Evolutionary conservation across 2,113 vertebrate genomes (phyloP), one percentile per base, ranked within the genome.

Genomic region (Camelus bactrianus): DNA sequence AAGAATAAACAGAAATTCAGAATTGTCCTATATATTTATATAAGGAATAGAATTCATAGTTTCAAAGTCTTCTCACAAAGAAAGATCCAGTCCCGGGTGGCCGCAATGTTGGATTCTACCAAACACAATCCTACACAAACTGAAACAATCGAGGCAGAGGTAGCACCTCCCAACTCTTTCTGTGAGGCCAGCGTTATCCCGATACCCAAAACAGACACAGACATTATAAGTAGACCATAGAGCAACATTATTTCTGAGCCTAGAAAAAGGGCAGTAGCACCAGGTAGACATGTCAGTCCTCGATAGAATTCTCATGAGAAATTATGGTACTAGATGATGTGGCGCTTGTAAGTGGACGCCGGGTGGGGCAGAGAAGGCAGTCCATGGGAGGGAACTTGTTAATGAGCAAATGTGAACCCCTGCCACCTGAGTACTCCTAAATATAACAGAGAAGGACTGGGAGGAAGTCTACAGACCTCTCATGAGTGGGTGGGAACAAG

Each of bases 41-140:
- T 85, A 79, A 94, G 26, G 64, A 92, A 89, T 95, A 46, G 12
- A 83, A 95, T 72, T 88, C 24, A 58, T 65, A 72, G 91, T 88
- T 76, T 79, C 77, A 19, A 93, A 76, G 83, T 58, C 14, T 77
- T 76, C 58, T 50, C n/a, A 60, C 62, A 84, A 38, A 72, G 62
- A 79, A 92, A 96, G 56, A 1, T 82, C 32, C 11, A 89, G 38
- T 14, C 32, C 24, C 77, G 28, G 28, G 50, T 62, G 30, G 2
- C 35, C 70, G 83, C 69, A 8, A 1, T 77, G 64, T 65, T 58
- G n/a, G 65, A 60, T 65, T 75, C 84, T 92, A 26, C 38, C 83
- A 73, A 82, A 72, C 9, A 62, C 20, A 64, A 54, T 62, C 24
- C 13, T 67, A 46, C 2, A 65, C n/a, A 46, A 94, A 89, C 24